Conservation (phyloP, 2,888 invertebrate species). For the Athalia rosae region DNA sequence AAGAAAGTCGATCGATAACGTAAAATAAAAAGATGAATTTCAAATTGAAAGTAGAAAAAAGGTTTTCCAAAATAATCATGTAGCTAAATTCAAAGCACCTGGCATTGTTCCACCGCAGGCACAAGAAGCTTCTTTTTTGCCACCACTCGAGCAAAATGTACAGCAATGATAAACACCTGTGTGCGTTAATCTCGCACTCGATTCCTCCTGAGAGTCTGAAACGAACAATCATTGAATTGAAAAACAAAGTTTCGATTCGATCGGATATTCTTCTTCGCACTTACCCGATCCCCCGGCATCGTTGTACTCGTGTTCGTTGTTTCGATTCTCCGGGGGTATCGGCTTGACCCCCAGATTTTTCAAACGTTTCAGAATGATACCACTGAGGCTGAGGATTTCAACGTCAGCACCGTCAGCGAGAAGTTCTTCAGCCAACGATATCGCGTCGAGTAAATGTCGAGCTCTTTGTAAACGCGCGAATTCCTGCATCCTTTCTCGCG, state of each 20-base stretch:
- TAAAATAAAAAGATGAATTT: neutral
- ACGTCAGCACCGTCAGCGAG: slow-evolving; percentile 81
- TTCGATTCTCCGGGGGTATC: slow-evolving; percentile 10
- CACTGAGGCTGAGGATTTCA: slow-evolving; percentile 82
- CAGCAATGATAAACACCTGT: slow-evolving; percentile 87
- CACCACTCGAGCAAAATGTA: slow-evolving; percentile 87
- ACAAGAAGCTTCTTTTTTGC: slow-evolving; percentile 81
- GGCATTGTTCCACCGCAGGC: slow-evolving; percentile 86
- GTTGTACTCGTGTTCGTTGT: neutral
- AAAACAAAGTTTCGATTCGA: neutral
- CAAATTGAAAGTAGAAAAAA: neutral
- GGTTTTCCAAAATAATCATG: neutral
- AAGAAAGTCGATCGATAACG: neutral
- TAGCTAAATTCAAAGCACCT: slow-evolving; percentile 75
- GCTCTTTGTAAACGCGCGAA: slow-evolving; percentile 64
- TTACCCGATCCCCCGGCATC: neutral
- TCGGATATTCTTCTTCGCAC: slow-evolving; percentile 20
- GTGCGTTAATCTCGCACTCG: slow-evolving; percentile 73
- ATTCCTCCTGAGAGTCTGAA: slow-evolving; percentile 35
- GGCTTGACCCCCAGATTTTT: slow-evolving; percentile 70
- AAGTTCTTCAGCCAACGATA: slow-evolving; percentile 73
- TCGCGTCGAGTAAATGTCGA: slow-evolving; percentile 65
- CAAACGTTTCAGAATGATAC: slow-evolving; percentile 80
- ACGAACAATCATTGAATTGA: neutral
- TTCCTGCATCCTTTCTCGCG: slow-evolving; percentile 66